These are phyloP conservation scores for Amblyjoppa proteus DNA, from an alignment of 2,888 invertebrate species.

Conservation along the genomic window DNA sequence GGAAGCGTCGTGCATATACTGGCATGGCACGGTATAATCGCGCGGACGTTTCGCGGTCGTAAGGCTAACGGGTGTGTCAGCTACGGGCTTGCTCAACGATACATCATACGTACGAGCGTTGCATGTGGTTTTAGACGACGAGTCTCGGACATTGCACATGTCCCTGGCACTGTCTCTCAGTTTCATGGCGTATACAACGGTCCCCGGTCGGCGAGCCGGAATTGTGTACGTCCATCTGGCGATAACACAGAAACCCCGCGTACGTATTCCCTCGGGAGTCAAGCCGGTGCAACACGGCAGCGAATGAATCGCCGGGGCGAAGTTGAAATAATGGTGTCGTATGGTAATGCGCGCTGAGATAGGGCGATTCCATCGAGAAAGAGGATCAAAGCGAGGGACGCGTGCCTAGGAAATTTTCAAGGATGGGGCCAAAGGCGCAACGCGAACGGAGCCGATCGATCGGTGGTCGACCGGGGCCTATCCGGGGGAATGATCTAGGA, in stretches of 20 bases:
- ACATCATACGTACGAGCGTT: slow-evolving; percentile 58
- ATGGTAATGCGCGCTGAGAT: slow-evolving; percentile 20
- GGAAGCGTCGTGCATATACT: slow-evolving; percentile 29
- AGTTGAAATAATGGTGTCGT: slow-evolving; percentile 22
- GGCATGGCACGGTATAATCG: slow-evolving; percentile 47
- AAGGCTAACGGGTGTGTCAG: slow-evolving; percentile 68
- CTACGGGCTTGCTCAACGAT: slow-evolving; percentile 59
- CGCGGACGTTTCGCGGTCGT: slow-evolving; percentile 61
- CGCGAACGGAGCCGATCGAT: slow-evolving; percentile 60
- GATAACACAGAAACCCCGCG: slow-evolving; percentile 27
- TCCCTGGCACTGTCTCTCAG: slow-evolving; percentile 42
- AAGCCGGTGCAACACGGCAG: slow-evolving; percentile 21
- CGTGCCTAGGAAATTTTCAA: slow-evolving; percentile 55
- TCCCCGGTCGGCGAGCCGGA: slow-evolving; percentile 14
- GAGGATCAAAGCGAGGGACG: slow-evolving; percentile 35
- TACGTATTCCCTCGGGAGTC: slow-evolving; percentile 29
- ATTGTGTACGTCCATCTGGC: slow-evolving; percentile 52
- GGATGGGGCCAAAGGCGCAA: neutral
- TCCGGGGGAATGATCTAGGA: slow-evolving; percentile 68
- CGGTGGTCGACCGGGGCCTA: slow-evolving; percentile 61
- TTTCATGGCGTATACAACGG: slow-evolving; percentile 35
- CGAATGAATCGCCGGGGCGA: slow-evolving; percentile 30
- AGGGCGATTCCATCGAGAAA: neutral
- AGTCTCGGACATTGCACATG: slow-evolving; percentile 47
- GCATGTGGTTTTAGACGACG: slow-evolving; percentile 51